phyloP scores from a whole-genome alignment of 2,888 invertebrate genomes.

The Chrysolina oricalcia region DNA sequence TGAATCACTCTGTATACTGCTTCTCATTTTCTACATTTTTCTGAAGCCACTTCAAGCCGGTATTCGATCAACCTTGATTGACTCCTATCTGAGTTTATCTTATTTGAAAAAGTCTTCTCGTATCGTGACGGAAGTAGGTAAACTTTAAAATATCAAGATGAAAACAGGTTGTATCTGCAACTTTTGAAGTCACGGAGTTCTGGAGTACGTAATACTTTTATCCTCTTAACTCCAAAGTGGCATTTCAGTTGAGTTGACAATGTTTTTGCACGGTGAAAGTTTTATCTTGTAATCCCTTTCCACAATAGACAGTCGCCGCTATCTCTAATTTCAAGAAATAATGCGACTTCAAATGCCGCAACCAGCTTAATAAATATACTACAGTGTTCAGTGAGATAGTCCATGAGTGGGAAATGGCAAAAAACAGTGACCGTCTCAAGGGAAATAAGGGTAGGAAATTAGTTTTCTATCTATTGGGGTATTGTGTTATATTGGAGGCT shows the following conservation, averaged over 20 bases:
- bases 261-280: conserved; percentile 16
- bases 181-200: neutral
- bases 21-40: too few species aligned
- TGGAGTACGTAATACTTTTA: neutral
- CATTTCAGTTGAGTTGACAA: neutral
- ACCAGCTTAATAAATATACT: neutral
- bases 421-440: too few species aligned
- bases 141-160: neutral
- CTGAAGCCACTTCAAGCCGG: too few species aligned
- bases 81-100: neutral
- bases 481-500: too few species aligned
- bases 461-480: too few species aligned
- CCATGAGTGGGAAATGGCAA: too few species aligned
- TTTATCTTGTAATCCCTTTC: conserved; percentile 6
- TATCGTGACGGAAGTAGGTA: neutral
- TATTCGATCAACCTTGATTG: too few species aligned
- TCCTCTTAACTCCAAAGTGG: neutral
- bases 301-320: neutral
- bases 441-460: too few species aligned
- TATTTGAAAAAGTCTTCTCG: neutral
- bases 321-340: neutral
- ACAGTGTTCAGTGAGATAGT: neutral
- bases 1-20: too few species aligned
- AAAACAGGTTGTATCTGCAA: neutral
- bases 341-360: neutral